These are phyloP conservation scores for Leptinotarsa juncta DNA, from an alignment of 2,888 invertebrate genomes.

Conservation along the genomic window DNA sequence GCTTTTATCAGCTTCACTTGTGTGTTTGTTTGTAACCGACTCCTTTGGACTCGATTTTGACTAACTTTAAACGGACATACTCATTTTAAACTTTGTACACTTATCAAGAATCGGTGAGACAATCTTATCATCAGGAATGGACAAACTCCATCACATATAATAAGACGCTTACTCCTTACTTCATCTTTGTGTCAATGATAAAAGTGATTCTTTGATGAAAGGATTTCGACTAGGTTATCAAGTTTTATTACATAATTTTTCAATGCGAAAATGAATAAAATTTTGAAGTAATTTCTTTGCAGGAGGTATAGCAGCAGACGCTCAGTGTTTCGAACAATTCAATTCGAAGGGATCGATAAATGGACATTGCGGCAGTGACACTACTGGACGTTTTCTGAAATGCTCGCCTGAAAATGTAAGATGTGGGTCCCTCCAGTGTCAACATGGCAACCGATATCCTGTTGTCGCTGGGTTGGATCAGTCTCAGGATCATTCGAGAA, in stretches of 20 bases:
- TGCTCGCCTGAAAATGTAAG: slow-evolving; percentile 84
- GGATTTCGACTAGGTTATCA: too few relatives aligned
- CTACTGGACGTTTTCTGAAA: slow-evolving; percentile 79
- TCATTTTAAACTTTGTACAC: too few relatives aligned
- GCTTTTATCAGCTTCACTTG: too few relatives aligned
- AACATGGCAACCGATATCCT: slow-evolving; percentile 86
- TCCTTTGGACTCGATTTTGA: too few relatives aligned
- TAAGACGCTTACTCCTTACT: too few relatives aligned
- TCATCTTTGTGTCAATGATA: too few relatives aligned
- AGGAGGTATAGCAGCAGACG: slow-evolving; percentile 82
- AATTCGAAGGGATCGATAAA: slow-evolving; percentile 95
- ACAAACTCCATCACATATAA: too few relatives aligned
- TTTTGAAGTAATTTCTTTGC: slow-evolving; percentile 16
- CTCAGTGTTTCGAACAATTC: slow-evolving; percentile 93
- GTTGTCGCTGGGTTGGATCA: slow-evolving; percentile 83
- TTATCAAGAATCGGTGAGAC: too few relatives aligned
- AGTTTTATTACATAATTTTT: not conserved
- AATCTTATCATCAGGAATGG: too few relatives aligned
- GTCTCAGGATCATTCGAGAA: slow-evolving; percentile 82
- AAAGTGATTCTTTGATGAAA: too few relatives aligned
- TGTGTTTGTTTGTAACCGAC: too few relatives aligned
- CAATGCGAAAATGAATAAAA: not conserved
- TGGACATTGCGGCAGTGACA: slow-evolving; percentile 93
- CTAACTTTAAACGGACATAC: too few relatives aligned
- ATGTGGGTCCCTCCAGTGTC: slow-evolving; percentile 96